Conservation (phyloP, 2,888 invertebrate species). For the Scaptomyza parva region DNA sequence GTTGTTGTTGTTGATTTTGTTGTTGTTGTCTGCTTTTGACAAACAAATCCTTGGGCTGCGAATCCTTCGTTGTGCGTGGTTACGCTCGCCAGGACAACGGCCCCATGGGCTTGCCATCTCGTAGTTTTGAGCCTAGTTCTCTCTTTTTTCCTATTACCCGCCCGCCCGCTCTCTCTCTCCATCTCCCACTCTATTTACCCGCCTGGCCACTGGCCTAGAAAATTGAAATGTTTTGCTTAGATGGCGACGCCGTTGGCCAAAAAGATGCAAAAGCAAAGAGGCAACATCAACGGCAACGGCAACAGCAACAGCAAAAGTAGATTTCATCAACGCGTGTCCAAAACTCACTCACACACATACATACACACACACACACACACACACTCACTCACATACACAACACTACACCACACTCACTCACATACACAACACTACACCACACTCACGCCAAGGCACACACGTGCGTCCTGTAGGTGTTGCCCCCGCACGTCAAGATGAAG, state of each 20-base stretch:
- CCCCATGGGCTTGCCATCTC: conserved; percentile 46
- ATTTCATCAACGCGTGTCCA: conserved; percentile 59
- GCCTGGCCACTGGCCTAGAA: conserved; percentile 76
- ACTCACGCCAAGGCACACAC: conserved; percentile 31
- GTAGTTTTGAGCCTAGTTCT: conserved; percentile 54
- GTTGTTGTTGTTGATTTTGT: conserved; percentile 34
- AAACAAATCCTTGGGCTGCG: conserved; percentile 78
- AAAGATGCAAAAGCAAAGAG: conserved; percentile 38
- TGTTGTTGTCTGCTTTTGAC: conserved; percentile 73
- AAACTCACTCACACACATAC: conserved; percentile 18
- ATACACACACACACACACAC: conserved; percentile 16
- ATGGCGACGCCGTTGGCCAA: conserved; percentile 43
- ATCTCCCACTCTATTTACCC: background rate
- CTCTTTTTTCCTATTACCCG: background rate
- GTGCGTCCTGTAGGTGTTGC: conserved; percentile 75
- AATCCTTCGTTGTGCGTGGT: conserved; percentile 76
- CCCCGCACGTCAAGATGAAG: conserved; percentile 40
- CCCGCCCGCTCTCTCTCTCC: background rate
- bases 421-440: conserved; percentile 16
- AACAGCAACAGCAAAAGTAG: conserved; percentile 24
- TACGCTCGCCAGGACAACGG: conserved; percentile 77
- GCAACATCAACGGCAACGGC: conserved; percentile 9
- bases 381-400: conserved; percentile 15
- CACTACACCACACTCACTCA: conserved; percentile 13
- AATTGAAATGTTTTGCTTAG: conserved; percentile 77